Evolutionary conservation across 92 coral and sea anemone species (phyloP).

Genomic region (Bergia puertoricense): DNA sequence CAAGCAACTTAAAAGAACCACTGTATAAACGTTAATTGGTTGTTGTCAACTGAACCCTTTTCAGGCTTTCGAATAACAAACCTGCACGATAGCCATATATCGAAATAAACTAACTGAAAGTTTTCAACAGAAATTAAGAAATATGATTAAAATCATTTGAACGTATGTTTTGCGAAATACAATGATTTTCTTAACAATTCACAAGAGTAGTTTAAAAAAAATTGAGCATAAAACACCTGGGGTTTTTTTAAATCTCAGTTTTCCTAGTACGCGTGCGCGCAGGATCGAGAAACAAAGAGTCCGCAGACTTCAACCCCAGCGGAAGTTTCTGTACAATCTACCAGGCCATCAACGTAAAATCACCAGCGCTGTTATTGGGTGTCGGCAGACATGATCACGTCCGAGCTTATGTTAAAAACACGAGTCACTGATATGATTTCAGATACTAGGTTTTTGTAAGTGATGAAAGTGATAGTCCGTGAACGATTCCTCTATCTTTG

Average conservation of each 20-base stretch:
- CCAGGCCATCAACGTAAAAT: not conserved
- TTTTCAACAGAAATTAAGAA: too few species aligned
- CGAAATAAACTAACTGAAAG: not conserved
- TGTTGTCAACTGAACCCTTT: not conserved
- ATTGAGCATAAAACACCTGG: too few species aligned
- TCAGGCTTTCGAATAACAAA: too few species aligned
- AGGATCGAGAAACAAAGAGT: not conserved
- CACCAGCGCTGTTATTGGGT: not conserved
- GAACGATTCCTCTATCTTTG: not conserved
- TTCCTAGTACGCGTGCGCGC: not conserved
- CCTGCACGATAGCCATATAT: not conserved
- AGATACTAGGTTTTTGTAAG: not conserved
- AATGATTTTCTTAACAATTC: not conserved
- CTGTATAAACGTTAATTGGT: not conserved
- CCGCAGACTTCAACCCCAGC: not conserved
- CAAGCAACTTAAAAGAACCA: not conserved
- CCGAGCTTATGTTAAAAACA: not conserved
- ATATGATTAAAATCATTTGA: not conserved
- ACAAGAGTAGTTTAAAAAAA: not conserved
- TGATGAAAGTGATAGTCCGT: not conserved
- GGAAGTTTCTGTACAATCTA: not conserved
- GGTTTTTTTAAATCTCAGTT: not conserved
- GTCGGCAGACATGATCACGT: not conserved
- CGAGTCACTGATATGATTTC: not conserved
- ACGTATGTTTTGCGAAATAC: not conserved